Evolutionary conservation across 2,888 invertebrate genomes (phyloP).

Genomic region (Caenorhabditis zanzibari): DNA sequence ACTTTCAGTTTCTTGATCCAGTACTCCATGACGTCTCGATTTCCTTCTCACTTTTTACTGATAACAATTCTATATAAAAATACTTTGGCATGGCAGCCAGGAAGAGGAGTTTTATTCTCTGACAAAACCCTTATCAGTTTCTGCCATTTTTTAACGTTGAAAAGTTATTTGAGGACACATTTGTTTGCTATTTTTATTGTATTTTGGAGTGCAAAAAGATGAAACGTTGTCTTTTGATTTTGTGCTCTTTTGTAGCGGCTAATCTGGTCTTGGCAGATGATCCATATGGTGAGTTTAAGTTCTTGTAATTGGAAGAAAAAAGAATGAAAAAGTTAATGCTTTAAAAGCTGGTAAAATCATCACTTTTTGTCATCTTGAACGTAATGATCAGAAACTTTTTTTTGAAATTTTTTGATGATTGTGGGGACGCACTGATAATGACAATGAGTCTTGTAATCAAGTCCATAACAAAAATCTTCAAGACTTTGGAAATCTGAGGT

Average conservation of each 20-base stretch:
- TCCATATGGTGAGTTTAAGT: slow-evolving; percentile 28
- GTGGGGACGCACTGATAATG: background rate
- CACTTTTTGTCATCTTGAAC: background rate
- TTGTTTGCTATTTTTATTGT: no score
- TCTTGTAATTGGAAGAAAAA: background rate
- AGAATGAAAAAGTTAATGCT: background rate
- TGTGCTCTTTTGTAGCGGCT: background rate
- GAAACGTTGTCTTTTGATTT: background rate
- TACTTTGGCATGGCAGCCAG: background rate
- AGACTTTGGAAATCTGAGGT: no score
- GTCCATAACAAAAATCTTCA: no score
- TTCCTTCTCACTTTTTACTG: background rate
- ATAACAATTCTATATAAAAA: slow-evolving; percentile 24
- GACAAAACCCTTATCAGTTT: slow-evolving; percentile 10
- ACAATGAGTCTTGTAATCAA: background rate
- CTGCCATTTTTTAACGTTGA: background rate
- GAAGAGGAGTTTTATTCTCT: slow-evolving; percentile 17
- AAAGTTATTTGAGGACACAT: no score
- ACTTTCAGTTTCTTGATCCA: slow-evolving; percentile 4
- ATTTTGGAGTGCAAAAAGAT: background rate
- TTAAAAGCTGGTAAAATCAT: background rate
- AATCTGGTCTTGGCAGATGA: background rate
- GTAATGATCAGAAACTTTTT: background rate
- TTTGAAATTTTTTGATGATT: background rate
- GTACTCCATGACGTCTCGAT: slow-evolving; percentile 10